Conservation (phyloP, 2,797 vertebrate species). For the Pampus argenteus region DNA sequence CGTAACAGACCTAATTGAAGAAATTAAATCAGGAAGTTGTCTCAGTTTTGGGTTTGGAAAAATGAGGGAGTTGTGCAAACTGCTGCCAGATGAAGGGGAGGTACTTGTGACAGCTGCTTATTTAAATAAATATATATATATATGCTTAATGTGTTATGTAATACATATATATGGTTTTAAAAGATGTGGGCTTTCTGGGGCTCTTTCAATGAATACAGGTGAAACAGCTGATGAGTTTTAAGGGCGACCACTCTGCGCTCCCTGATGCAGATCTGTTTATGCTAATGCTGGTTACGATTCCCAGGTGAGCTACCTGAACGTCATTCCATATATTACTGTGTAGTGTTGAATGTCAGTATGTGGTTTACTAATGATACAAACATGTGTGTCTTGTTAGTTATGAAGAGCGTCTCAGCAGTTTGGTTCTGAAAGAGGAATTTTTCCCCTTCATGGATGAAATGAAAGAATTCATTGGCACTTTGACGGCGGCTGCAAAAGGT, state of each 20-base stretch:
- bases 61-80: slow-evolving; percentile 83
- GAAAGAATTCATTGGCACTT: slow-evolving; percentile 75
- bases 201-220: slow-evolving; percentile 68
- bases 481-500: slow-evolving; percentile 85
- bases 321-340: not conserved
- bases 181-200: not conserved
- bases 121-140: not conserved
- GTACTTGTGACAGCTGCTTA: slow-evolving; percentile 55
- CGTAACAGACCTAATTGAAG: slow-evolving; percentile 78
- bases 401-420: slow-evolving; percentile 80
- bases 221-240: slow-evolving; percentile 79
- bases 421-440: slow-evolving; percentile 89
- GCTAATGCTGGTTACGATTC: slow-evolving; percentile 82
- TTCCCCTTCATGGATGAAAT: slow-evolving; percentile 82
- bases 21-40: slow-evolving; percentile 78
- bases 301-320: slow-evolving; percentile 75
- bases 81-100: slow-evolving; percentile 87
- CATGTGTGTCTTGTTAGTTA: slow-evolving; percentile 77
- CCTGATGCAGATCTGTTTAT: slow-evolving; percentile 88
- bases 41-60: slow-evolving; percentile 82
- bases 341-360: not conserved
- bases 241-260: slow-evolving; percentile 76
- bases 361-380: slow-evolving; percentile 20
- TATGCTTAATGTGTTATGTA: not conserved
- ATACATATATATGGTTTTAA: not conserved